Conservation (phyloP, 2,113 vertebrate genomes). For the Martes martes region DNA sequence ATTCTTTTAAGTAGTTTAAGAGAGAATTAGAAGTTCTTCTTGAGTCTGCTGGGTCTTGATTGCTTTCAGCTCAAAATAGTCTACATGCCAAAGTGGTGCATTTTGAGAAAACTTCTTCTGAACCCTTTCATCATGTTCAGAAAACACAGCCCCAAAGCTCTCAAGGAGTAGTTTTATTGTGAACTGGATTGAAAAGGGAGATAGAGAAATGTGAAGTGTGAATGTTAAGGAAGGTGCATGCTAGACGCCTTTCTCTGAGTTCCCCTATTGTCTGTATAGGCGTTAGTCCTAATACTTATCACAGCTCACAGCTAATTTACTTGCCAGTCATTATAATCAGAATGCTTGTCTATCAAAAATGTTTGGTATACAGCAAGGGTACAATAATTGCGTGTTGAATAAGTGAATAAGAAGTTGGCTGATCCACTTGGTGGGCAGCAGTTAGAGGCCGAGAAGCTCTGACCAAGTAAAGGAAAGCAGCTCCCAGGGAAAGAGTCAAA, state of each 20-base stretch:
- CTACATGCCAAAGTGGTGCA: not conserved
- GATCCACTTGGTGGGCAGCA: not conserved
- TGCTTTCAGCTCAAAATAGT: not conserved
- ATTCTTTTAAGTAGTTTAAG: not conserved
- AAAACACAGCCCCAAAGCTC: not conserved
- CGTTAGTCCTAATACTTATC: accelerated
- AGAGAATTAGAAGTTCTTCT: not conserved
- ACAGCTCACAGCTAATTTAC: not conserved
- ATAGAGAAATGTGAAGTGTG: not conserved
- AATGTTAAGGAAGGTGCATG: not conserved
- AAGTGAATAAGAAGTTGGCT: not conserved
- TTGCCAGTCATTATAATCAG: not conserved
- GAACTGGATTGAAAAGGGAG: not conserved
- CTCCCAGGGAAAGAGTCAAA: not conserved
- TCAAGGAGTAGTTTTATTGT: not conserved
- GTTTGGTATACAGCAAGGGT: not conserved
- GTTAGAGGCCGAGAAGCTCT: not conserved
- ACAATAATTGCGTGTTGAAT: not conserved
- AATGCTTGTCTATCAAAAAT: not conserved
- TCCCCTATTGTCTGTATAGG: not conserved
- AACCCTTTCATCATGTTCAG: not conserved
- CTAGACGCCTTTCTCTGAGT: not conserved
- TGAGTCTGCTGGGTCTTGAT: not conserved
- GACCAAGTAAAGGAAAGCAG: not conserved
- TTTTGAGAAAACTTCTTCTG: not conserved